phyloP scores from a whole-genome alignment of 2,797 vertebrate species.

The Sebastolobus altivelis region DNA sequence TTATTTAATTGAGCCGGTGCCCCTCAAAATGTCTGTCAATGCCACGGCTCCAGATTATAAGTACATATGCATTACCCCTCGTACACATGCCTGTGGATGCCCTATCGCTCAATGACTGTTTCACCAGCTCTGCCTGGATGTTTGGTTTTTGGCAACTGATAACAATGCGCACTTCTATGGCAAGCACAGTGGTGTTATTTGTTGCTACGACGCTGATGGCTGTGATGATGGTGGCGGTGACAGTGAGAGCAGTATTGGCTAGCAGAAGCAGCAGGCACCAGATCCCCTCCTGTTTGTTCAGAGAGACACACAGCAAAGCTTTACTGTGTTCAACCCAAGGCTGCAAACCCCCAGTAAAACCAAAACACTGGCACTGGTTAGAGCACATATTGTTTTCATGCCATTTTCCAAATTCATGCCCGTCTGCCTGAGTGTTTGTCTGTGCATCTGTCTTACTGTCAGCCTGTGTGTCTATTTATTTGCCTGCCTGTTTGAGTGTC shows the following conservation, averaged over 20 bases:
- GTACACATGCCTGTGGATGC: conserved; percentile 9
- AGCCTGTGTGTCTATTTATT: conserved; percentile 56
- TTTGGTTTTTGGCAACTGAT: conserved; percentile 61
- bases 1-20: background rate
- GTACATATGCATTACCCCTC: background rate
- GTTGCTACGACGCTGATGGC: conserved; percentile 70
- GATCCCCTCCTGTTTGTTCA: conserved; percentile 81
- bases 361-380: conserved; percentile 78
- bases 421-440: conserved; percentile 66
- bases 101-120: conserved; percentile 7
- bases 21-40: background rate
- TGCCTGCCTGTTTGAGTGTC: conserved; percentile 44
- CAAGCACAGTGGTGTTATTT: conserved; percentile 72
- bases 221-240: conserved; percentile 75
- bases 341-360: conserved; percentile 73
- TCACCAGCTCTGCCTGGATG: conserved; percentile 47
- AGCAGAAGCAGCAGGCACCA: conserved; percentile 74
- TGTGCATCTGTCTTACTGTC: conserved; percentile 67
- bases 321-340: conserved; percentile 74
- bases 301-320: conserved; percentile 78
- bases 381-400: conserved; percentile 70
- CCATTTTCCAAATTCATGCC: conserved; percentile 71
- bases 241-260: conserved; percentile 78
- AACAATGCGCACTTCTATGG: conserved; percentile 41
- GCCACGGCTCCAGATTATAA: background rate